A percentile compares a stretch with the other conserved stretches of the same genome.
These are phyloP conservation scores for Aphidius gifuensis DNA, from an alignment of 1,140 invertebrate genomes.

Conservation along the genomic window DNA sequence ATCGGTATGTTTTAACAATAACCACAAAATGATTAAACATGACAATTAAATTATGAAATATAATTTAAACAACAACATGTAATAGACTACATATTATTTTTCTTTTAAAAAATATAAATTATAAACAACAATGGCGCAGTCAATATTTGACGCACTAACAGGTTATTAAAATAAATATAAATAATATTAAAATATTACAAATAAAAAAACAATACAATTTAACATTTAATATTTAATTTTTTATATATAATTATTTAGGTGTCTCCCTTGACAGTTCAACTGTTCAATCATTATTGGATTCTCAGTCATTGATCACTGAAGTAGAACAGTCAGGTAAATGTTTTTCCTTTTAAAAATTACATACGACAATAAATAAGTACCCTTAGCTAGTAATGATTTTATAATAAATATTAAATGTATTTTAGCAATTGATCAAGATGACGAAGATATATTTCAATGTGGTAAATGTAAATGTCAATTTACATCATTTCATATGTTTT, in stretches of 20 bases:
- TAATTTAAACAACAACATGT: too few species aligned
- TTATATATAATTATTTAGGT: conserved; percentile 32
- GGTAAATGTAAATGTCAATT: conserved; percentile 69
- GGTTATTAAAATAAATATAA: conserved; percentile 30
- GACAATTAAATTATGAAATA: too few species aligned
- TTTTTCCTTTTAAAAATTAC: not conserved
- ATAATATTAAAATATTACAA: conserved; percentile 20
- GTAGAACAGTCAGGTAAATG: conserved; percentile 47
- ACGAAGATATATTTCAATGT: conserved; percentile 68
- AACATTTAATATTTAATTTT: conserved; percentile 4
- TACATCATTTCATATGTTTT: conserved; percentile 58
- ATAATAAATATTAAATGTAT: not conserved
- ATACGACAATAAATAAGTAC: not conserved
- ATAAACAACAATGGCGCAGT: conserved; percentile 40
- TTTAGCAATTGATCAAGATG: conserved; percentile 55
- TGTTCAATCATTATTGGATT: conserved; percentile 51
- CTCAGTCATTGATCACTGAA: conserved; percentile 46
- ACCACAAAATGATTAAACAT: too few species aligned
- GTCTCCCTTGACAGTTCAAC: conserved; percentile 48
- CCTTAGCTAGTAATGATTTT: not conserved
- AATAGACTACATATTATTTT: too few species aligned
- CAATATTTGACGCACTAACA: conserved; percentile 49
- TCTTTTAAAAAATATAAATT: too few species aligned
- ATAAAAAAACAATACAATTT: conserved; percentile 27
- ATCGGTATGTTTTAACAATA: too few species aligned